Evolutionary conservation across 2,113 vertebrate species (phyloP), one percentile per base, ranked within the genome.

Genomic region (Brachyhypopomus gauderio): DNA sequence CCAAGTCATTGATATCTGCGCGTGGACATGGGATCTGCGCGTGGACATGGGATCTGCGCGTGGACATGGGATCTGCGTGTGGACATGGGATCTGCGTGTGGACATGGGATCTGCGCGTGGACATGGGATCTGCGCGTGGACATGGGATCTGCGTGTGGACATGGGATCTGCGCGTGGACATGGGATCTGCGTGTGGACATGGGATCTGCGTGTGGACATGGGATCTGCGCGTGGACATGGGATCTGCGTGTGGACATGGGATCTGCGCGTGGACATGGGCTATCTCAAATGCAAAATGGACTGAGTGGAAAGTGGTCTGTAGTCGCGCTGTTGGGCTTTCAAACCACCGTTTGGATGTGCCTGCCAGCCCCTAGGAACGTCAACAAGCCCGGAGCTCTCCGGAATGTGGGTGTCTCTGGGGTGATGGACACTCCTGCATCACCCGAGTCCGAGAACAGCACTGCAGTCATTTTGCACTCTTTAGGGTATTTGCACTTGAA

Each of bases 381-480:
- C 77, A 79, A 79, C 67, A 62, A 62, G 30, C 76, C 67, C 77
- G 41, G 77, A 78, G 27, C 66, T 56, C 45, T 52, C 9, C 16
- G 23, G 36, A 25, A 85, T 82, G 78, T 77, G n/a, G 62, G 75
- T 83, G 55, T 83, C 36, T 72, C n/a, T 34, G 52, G 72, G 11
- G 2, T 66, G 75, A 85, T 75, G 66, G 23, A 72, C 80, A 23
- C 30, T 85, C 80, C 83, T 75, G 79, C 75, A 75, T 84, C 84
- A 20, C 19, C 56, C 69, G 36, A 48, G 60, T 79, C 55, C 67
- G 22, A 67, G 4, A 22, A 0, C 36, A 79, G 72, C n/a, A 25
- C 25, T 71, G n/a, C 36, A 38, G n/a, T 19, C 27, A 1, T 17
- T 38, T 60, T 48, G 14, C 22, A 74, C 12, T 23, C 19, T 11